Evolutionary conservation across 2,113 vertebrate genomes (phyloP).

Genomic region (Paratilapia polleni): DNA sequence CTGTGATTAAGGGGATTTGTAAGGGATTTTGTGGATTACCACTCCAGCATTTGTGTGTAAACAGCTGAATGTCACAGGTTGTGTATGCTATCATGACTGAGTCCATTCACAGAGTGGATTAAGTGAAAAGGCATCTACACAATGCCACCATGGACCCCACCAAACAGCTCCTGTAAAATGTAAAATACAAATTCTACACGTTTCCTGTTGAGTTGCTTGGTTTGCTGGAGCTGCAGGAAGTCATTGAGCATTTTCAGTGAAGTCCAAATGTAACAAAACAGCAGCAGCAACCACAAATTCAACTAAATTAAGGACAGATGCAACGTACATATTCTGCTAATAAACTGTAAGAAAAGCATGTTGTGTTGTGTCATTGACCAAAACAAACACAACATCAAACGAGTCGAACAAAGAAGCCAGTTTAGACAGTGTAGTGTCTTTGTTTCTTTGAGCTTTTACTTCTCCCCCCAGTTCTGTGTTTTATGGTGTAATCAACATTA

Average conservation of each 20-base stretch:
- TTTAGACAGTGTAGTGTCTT: not conserved
- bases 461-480: not conserved
- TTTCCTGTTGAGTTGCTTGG: not conserved
- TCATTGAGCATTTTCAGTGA: not conserved
- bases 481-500: slow-evolving; percentile 2
- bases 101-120: slow-evolving; percentile 69
- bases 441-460: not conserved
- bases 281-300: not conserved
- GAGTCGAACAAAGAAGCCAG: not conserved
- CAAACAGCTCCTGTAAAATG: slow-evolving; percentile 20
- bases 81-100: slow-evolving; percentile 67
- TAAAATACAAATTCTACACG: slow-evolving; percentile 8
- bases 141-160: not conserved
- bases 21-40: slow-evolving; percentile 77
- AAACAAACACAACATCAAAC: not conserved
- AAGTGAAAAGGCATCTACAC: slow-evolving; percentile 50
- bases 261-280: not conserved
- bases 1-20: slow-evolving; percentile 79
- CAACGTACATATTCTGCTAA: not conserved
- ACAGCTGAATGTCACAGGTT: slow-evolving; percentile 78
- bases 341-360: not conserved
- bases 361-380: not conserved
- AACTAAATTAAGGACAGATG: not conserved
- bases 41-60: slow-evolving; percentile 77
- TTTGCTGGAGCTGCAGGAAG: slow-evolving; percentile 17